Conservation (phyloP, 2,797 vertebrate species). For the Heteromormyrus szaboi region DNA sequence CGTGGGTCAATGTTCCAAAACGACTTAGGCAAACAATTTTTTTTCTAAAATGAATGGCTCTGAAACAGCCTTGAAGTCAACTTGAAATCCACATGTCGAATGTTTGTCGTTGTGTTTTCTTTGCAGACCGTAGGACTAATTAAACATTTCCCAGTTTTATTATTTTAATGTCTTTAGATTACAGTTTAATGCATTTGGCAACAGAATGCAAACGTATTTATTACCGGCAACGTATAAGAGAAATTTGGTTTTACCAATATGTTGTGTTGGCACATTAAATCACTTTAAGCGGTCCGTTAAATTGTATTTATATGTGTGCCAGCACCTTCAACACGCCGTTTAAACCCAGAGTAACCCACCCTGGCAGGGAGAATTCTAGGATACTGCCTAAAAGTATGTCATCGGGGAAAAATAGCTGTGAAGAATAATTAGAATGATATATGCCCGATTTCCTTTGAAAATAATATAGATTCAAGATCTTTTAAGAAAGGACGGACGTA, state of each 20-base stretch:
- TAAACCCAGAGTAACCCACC: neutral
- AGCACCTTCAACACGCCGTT: neutral
- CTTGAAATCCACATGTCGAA: neutral
- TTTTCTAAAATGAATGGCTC: neutral
- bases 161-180: neutral
- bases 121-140: neutral
- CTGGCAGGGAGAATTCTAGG: neutral
- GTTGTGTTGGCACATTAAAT: neutral
- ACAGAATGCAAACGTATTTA: neutral
- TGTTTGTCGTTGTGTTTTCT: neutral
- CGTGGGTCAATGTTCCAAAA: neutral
- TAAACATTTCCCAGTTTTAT: neutral
- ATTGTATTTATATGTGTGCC: neutral
- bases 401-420: neutral
- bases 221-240: neutral
- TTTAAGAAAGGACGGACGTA: neutral
- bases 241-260: neutral
- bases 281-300: neutral
- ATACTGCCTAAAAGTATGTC: neutral
- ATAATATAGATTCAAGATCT: neutral
- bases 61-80: neutral
- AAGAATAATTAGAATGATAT: neutral
- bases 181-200: neutral
- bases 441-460: neutral
- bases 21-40: neutral